phyloP scores from a whole-genome alignment of 1,140 invertebrate species.

The Wasmannia auropunctata region DNA sequence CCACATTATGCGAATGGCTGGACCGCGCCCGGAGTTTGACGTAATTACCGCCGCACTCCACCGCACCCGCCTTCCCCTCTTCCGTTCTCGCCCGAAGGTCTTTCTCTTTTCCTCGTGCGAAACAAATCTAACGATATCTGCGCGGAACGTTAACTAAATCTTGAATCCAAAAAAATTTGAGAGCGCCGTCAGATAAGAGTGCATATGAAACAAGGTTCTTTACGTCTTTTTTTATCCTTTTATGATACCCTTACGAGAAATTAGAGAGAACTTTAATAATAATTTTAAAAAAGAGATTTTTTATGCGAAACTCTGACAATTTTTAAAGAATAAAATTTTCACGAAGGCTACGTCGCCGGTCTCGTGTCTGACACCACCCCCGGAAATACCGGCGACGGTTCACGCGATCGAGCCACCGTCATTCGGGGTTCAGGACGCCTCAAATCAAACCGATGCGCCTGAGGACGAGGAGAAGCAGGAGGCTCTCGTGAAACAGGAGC shows the following conservation, averaged over 20 bases:
- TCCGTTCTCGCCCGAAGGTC: neutral
- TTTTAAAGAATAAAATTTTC: conserved; percentile 69
- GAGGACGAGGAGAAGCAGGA: conserved; percentile 79
- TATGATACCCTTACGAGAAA: neutral
- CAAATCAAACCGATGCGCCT: conserved; percentile 91
- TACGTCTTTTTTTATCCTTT: neutral
- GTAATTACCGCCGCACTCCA: conserved; percentile 59
- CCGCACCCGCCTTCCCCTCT: no score
- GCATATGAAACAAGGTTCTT: neutral
- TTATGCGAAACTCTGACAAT: neutral
- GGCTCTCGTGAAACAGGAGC: conserved; percentile 79
- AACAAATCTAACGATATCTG: conserved; percentile 5
- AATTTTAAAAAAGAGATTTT: neutral
- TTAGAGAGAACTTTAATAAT: neutral
- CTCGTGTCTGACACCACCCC: conserved; percentile 87
- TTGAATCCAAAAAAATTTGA: neutral
- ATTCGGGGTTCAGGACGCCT: conserved; percentile 90
- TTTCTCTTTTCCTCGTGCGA: conserved; percentile 27
- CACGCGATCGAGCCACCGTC: conserved; percentile 79
- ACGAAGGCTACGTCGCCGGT: conserved; percentile 87
- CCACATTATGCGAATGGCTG: conserved; percentile 70
- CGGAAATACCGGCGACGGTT: conserved; percentile 83
- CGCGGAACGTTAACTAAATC: conserved; percentile 2
- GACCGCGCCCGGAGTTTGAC: conserved; percentile 62
- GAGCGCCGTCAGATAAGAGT: neutral